A percentile compares a stretch with the other conserved stretches of the same genome.
phyloP scores from a whole-genome alignment of 2,797 vertebrate species.

The Remorina albescens region DNA sequence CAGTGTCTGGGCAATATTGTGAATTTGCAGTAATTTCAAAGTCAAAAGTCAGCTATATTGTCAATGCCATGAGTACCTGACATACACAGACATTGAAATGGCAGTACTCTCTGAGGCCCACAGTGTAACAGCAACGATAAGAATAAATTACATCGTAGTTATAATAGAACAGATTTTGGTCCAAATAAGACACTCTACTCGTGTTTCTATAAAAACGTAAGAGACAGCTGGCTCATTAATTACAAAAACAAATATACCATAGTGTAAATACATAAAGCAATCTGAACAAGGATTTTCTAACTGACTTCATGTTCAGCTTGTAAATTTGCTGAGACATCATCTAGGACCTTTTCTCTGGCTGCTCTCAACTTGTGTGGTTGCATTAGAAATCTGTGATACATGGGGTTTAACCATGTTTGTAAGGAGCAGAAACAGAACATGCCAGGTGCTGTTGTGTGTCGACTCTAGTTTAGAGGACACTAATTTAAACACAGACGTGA shows the following conservation, averaged over 20 bases:
- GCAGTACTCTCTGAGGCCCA: too few relatives aligned
- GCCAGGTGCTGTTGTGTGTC: constrained; percentile 30
- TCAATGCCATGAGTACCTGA: too few relatives aligned
- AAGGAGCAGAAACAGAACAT: constrained; percentile 57
- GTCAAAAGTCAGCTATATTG: too few relatives aligned
- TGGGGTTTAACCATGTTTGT: not conserved
- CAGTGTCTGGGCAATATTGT: not conserved
- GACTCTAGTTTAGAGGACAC: constrained; percentile 20
- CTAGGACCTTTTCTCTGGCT: not conserved
- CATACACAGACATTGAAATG: too few relatives aligned
- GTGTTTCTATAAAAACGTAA: not conserved
- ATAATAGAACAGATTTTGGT: not conserved
- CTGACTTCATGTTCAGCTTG: not conserved
- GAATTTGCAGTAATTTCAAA: not conserved
- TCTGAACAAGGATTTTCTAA: not conserved
- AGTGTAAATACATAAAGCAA: not conserved
- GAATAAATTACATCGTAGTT: not conserved
- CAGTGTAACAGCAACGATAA: too few relatives aligned
- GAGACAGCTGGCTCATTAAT: not conserved
- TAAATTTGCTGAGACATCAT: too few relatives aligned
- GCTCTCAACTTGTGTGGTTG: not conserved
- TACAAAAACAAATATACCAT: not conserved
- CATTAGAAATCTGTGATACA: not conserved
- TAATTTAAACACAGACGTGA: constrained; percentile 23
- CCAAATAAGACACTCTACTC: not conserved